Evolutionary conservation across 2,888 invertebrate genomes (phyloP), one percentile per base, ranked within the genome.

Genomic region (Archips xylosteana): DNA sequence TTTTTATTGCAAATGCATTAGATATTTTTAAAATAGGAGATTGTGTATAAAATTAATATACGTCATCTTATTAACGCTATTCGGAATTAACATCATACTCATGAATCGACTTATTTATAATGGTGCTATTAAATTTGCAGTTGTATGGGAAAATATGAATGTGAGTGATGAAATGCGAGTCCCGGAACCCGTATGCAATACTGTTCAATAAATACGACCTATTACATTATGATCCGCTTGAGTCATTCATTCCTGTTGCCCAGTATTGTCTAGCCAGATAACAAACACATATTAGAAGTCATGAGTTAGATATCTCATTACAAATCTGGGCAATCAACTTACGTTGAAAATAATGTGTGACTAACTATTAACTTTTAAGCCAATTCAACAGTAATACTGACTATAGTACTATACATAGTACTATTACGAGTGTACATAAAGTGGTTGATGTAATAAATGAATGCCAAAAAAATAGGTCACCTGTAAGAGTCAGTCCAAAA

Each of bases 381-480:
- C 71, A 39, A 60, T 47, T 32, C 45, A 10, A 67, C 61, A 34
- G 45, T 51, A 67, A 45, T 62, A 45, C 36, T 45, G 13, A 62
- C 9, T 9, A 15, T 63, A 67, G 49, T 23, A 1, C 23, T 23
- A 23, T 23, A 23, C 23, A 23, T 23, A 23, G 23, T 23, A 23
- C 67, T 32, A 54, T 78, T 75, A 71, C 54, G 72, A 74, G 75
- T 76, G 78, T 79, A 78, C 76, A 77, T 74, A 80, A 70, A 76
- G 64, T 57, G 70, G 54, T 49, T 67, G 75, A 62, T 66, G 71
- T 75, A 71, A 75, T 70, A 80, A 80, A 77, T 82, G 80, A 81
- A 83, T 84, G 85, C 89, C 87, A 88, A 87, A 88, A 87, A 88
- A 83, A 85, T 81, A 80, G 87, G 85, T 88, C 86, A 86, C 86